Evolutionary conservation across 2,113 vertebrate genomes (phyloP), one percentile per base, ranked within the genome.

Genomic region (Caranx melampygus): DNA sequence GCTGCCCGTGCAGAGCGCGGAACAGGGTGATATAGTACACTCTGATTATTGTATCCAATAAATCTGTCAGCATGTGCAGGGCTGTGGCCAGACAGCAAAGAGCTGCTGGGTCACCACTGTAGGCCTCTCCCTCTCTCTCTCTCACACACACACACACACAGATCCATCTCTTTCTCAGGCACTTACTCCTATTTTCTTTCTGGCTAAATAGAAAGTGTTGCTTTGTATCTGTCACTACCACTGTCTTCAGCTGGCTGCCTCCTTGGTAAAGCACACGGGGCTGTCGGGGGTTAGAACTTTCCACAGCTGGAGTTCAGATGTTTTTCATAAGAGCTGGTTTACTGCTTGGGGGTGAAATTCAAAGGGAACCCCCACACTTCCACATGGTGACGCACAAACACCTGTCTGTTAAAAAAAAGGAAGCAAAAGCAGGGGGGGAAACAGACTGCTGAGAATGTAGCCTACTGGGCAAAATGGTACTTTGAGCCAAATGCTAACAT

Each of bases 11-110:
- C 64, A 82, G 76, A 80, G 81, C 81, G 78, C 61, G 20, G 80
- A 84, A 77, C 81, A n/a, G 68, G 64, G 72, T 77, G 90, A 92
- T 87, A 78, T 85, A 60, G 55, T 20, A 88, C 78, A 78, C 72
- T 82, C 76, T 40, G 80, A 92, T 92, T 89, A 91, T 88, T 87
- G 75, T 64, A 75, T 84, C 83, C 77, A 88, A 80, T 93, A 91
- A 92, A 94, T 91, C 87, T 87, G 89, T 91, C 89, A 88, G 61
- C 76, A 74, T 78, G 55, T 49, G 60, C 72, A 37, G 58, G 71
- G 71, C 87, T 33, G 73, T 64, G 77, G 72, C 74, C 37, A 68
- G 51, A 82, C 52, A 75, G 66, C 59, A 40, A 10, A 61, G 70
- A 79, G 75, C 72, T 52, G 72, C 72, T 44, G 75, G 80, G 67